phyloP scores from a whole-genome alignment of 30 jellyfish, hydroid and myxozoan genomes.

The Pelagia noctiluca region DNA sequence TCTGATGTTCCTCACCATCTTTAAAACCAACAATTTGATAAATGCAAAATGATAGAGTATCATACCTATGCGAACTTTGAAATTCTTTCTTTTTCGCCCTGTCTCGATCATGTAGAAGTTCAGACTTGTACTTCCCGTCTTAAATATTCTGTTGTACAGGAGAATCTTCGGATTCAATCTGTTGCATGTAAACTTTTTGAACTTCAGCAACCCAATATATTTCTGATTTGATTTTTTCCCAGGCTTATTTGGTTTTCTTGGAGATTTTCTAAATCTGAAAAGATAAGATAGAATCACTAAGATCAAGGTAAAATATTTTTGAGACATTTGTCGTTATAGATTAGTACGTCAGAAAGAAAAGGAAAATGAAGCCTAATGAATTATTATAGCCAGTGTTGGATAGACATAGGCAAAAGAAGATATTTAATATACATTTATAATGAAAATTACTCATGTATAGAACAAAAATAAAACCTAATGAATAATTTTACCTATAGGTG shows the following conservation, averaged over 20 bases:
- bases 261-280: neutral
- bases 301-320: too few relatives aligned
- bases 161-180: constrained; percentile 71
- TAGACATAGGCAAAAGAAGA: too few relatives aligned
- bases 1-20: neutral
- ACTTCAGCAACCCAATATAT: constrained; percentile 13
- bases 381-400: too few relatives aligned
- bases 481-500: too few relatives aligned
- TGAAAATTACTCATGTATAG: too few relatives aligned
- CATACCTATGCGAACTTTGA: constrained; percentile 57
- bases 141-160: constrained; percentile 83
- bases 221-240: neutral
- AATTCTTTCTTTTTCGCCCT: constrained; percentile 15
- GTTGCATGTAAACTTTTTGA: constrained; percentile 64
- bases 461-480: too few relatives aligned
- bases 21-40: too few relatives aligned
- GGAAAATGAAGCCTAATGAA: too few relatives aligned
- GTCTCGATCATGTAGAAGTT: constrained; percentile 44
- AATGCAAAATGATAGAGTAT: too few relatives aligned
- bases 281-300: neutral
- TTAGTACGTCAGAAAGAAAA: too few relatives aligned
- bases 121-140: constrained; percentile 91
- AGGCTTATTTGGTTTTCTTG: neutral
- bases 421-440: too few relatives aligned
- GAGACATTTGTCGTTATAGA: too few relatives aligned